Base-by-base conservation (phyloP, 2,888 invertebrate genomes). In the Urechis unicinctus region DNA sequence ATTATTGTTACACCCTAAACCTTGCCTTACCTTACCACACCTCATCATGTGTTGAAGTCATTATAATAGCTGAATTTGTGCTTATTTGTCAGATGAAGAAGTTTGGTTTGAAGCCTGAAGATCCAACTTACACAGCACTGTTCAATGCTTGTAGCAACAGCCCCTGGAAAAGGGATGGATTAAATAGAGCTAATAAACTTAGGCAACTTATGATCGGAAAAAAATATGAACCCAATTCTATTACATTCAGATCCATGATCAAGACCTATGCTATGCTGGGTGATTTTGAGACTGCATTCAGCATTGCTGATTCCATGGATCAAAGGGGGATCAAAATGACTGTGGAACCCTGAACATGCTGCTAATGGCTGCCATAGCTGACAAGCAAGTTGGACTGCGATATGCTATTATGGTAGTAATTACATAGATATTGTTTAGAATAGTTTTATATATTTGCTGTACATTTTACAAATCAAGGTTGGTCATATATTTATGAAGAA, bases 61-160 rank as follows among this genome's bases (percentile, higher is more conserved):
- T 5, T 22, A 13, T 13, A 2, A 31, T 50, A 41, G n/a, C 4
- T 31, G 36, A 50, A 31, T 22, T 41, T 2, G 9, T 50, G 30
- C 21, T 31, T 36, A 6, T 48, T n/a, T n/a, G 24, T 25, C 67
- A 87, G 74, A 89, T 94, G 89, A 89, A 88, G 68, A 84, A 85
- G 69, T 80, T 86, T 44, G 85, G 83, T 0, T 73, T 91, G 0
- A 80, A 81, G 61, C 85, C 86, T 0, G 86, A 85, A 28, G 84
- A 83, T 0, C 85, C 87, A 22, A 87, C 88, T 0, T 91, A 90
- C 69, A 91, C 91, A 0, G 87, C 88, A 58, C 81, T 96, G 29
- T 88, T 96, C 72, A 89, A 91, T 79, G 88, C 91, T 1, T 94
- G 93, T 77, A 85, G 90, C 0, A 88, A 89, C 73, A 87, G 87